Base-by-base conservation (phyloP, 2,113 vertebrate genomes). In the Calidris pugnax region DNA sequence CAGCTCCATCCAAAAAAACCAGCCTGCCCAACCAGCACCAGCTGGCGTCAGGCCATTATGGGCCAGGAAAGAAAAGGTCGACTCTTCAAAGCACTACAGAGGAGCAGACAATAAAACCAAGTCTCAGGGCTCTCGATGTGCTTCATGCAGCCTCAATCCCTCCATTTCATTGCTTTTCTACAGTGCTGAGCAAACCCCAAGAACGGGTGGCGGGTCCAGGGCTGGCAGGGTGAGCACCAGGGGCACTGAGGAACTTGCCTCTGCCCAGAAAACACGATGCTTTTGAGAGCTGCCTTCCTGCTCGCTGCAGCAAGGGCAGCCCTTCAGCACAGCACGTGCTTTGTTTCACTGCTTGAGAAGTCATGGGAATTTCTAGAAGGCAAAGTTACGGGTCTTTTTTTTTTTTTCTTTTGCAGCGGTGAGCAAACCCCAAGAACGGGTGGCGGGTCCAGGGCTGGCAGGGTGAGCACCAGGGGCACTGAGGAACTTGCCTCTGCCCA, bases 351-450 rank as follows among this genome's bases (percentile, higher is more conserved):
- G 75, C 72, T 80, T 50, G 71, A 74, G 93, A 96, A 89, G 50
- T 48, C 84, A 79, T 33, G 57, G 62, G 81, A 94, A 88, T 85
- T 79, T 96, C 73, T 74, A 83, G 43, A 95, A 93, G 14, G 45
- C 85, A 77, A 89, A 82, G 22, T 22, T 86, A 48, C 15, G 10
- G 17, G 17, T 39, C 7, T 63, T 9, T 22, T 10, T 28, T 69
- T 95, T 4, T 7, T 21, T 3, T 19, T n/a, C n/a, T n/a, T n/a
- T n/a, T n/a, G n/a, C n/a, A 39, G 14, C 17, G 12, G 32, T n/a
- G 32, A 75, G 28, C 66, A 85, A 94, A 89, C 8, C 51, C 24
- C 0, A 4, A 51, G 39, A 67, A 87, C 0, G 6, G 16, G 26
- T 60, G 35, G 47, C 75, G 73, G 55, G 45, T 35, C 35, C 48